Conservation (phyloP, 2,797 vertebrate genomes). For the Meda fulgida region DNA sequence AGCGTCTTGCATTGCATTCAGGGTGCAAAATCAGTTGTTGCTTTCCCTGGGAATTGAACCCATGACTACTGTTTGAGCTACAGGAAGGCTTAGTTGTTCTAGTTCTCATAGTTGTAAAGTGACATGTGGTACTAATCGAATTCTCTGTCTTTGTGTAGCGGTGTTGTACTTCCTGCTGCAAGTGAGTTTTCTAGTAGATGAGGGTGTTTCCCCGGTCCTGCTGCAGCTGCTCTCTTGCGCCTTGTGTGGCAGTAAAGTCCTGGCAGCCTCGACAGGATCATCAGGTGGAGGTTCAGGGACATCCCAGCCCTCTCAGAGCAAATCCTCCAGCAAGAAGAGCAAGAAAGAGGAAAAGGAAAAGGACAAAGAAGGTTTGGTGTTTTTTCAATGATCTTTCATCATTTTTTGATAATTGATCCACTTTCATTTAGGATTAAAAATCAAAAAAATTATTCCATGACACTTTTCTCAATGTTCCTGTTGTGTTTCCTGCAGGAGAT, state of each 20-base stretch:
- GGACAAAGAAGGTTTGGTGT: conserved; percentile 86
- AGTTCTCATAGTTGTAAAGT: not conserved
- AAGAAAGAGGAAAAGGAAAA: conserved; percentile 99
- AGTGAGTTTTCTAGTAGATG: conserved; percentile 98
- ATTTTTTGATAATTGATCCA: not conserved
- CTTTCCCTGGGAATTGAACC: not conserved
- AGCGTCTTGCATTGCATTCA: not conserved
- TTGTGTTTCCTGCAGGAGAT: conserved; percentile 79
- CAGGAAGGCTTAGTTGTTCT: too few relatives aligned
- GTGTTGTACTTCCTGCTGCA: conserved; percentile 98
- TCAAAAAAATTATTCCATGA: not conserved
- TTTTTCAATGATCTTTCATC: not conserved
- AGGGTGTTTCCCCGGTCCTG: conserved; percentile 94
- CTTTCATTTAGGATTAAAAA: not conserved
- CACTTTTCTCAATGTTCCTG: not conserved
- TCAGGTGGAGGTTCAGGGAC: conserved; percentile 79
- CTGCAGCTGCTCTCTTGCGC: conserved; percentile 96
- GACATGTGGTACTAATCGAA: not conserved
- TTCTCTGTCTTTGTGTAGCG: conserved; percentile 73
- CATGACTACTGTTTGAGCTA: too few relatives aligned
- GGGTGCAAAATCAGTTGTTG: not conserved
- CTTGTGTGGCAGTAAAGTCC: conserved; percentile 96
- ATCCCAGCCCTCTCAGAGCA: conserved; percentile 89
- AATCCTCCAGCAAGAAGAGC: conserved; percentile 97
- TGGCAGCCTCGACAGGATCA: conserved; percentile 82